phyloP scores from a whole-genome alignment of 2,797 vertebrate species.

The Microctenopoma lineatum region DNA sequence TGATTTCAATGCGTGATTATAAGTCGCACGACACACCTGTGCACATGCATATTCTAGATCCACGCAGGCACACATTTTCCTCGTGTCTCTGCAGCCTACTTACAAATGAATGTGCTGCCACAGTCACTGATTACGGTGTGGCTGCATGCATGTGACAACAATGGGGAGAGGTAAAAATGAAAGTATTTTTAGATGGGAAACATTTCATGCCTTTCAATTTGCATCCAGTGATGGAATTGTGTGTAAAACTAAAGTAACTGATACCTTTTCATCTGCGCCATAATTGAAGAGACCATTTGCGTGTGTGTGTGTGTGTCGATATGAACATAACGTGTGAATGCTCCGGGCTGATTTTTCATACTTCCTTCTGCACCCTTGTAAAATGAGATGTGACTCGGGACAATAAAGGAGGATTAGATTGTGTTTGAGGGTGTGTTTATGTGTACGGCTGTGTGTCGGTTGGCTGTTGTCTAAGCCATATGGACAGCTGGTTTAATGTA shows the following conservation, averaged over 20 bases:
- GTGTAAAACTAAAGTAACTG: slow-evolving; percentile 47
- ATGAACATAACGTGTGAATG: slow-evolving; percentile 20
- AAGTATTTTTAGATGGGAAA: slow-evolving; percentile 37
- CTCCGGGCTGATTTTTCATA: slow-evolving; percentile 56
- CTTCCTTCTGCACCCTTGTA: slow-evolving; percentile 49
- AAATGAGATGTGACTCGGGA: slow-evolving; percentile 64
- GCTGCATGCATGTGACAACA: slow-evolving; percentile 24
- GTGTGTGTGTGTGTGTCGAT: not conserved
- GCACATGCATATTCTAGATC: slow-evolving; percentile 26
- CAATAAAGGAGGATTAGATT: slow-evolving; percentile 72
- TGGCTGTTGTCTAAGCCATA: slow-evolving; percentile 52
- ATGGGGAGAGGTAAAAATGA: slow-evolving; percentile 16
- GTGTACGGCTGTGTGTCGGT: slow-evolving; percentile 32
- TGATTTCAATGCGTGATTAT: slow-evolving; percentile 34
- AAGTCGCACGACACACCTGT: slow-evolving; percentile 39
- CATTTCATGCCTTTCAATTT: slow-evolving; percentile 39
- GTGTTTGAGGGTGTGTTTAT: slow-evolving; percentile 38
- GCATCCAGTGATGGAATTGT: slow-evolving; percentile 34
- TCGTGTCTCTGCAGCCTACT: slow-evolving; percentile 42
- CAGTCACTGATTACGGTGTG: slow-evolving; percentile 25
- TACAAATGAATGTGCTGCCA: slow-evolving; percentile 46
- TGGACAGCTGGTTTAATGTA: slow-evolving; percentile 63
- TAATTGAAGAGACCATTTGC: not conserved
- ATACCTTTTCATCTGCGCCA: slow-evolving; percentile 49
- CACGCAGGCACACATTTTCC: slow-evolving; percentile 20